Conservation (phyloP, 2,113 vertebrate genomes). For the Clupea harengus region DNA sequence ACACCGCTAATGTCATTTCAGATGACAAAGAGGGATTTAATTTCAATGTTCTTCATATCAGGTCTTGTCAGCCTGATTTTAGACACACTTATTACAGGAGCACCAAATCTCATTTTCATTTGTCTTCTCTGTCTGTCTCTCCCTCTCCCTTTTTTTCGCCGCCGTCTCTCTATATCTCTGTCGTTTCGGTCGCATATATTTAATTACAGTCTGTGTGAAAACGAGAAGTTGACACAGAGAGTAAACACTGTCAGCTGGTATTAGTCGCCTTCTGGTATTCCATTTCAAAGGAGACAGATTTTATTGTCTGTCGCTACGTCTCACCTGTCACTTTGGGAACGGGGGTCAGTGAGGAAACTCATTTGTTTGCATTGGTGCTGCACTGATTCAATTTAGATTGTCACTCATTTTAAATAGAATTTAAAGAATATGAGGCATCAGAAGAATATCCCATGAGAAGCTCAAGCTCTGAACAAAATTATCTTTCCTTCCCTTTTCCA, state of each 20-base stretch:
- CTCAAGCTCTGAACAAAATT: neutral
- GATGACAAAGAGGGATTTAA: neutral
- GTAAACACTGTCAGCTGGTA: conserved; percentile 4
- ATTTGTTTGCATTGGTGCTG: neutral
- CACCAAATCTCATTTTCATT: conserved; percentile 6
- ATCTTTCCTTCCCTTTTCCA: no score
- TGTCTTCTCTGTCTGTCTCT: neutral
- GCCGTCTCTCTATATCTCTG: neutral
- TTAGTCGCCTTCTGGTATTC: neutral
- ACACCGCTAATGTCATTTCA: conserved; percentile 24
- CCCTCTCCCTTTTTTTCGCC: neutral
- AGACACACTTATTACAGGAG: neutral
- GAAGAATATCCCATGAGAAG: neutral
- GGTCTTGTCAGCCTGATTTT: neutral
- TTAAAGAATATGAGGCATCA: neutral
- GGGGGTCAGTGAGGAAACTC: neutral
- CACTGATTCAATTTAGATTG: conserved; percentile 13
- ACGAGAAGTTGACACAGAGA: conserved; percentile 12
- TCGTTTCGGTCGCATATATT: conserved; percentile 4
- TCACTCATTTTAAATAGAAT: neutral
- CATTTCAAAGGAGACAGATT: neutral
- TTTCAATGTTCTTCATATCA: neutral
- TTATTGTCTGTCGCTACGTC: neutral
- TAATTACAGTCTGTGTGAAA: conserved; percentile 27
- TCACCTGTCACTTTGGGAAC: neutral